Conservation (phyloP, 2,888 invertebrate species). For the Arrhopalites spinosus region DNA sequence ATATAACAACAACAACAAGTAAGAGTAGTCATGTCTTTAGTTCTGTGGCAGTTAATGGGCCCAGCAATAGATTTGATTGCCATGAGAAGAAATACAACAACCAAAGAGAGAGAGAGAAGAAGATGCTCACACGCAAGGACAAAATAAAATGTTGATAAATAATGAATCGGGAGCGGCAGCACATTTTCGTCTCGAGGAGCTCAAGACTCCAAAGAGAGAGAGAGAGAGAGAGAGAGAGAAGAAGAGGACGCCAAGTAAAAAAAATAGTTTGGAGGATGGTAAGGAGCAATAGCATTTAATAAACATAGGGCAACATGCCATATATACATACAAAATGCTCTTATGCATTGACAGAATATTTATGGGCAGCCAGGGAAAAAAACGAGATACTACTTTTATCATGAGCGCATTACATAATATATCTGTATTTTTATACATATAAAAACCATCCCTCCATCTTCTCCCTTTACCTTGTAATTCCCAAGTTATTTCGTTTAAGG, state of each 20-base stretch:
- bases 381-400: slow-evolving; percentile 13
- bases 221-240: slow-evolving; percentile 4
- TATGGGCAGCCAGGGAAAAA: slow-evolving; percentile 21
- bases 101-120: background rate
- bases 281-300: slow-evolving; percentile 9
- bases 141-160: slow-evolving; percentile 23
- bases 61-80: slow-evolving; percentile 1
- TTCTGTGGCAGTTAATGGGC: background rate
- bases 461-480: slow-evolving; percentile 4
- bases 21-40: background rate
- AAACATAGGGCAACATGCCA: background rate
- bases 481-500: background rate
- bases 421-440: background rate
- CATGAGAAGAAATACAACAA: slow-evolving; percentile 13
- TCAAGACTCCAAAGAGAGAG: background rate
- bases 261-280: background rate
- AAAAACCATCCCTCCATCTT: background rate
- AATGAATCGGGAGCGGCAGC: slow-evolving; percentile 15
- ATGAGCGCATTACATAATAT: background rate
- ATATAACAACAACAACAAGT: background rate
- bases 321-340: background rate
- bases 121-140: slow-evolving; percentile 32
- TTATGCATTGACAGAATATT: slow-evolving; percentile 30
- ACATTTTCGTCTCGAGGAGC: background rate
- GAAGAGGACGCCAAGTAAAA: background rate